phyloP scores from a whole-genome alignment of 2,113 vertebrate genomes.

The Cinclus mexicanus region DNA sequence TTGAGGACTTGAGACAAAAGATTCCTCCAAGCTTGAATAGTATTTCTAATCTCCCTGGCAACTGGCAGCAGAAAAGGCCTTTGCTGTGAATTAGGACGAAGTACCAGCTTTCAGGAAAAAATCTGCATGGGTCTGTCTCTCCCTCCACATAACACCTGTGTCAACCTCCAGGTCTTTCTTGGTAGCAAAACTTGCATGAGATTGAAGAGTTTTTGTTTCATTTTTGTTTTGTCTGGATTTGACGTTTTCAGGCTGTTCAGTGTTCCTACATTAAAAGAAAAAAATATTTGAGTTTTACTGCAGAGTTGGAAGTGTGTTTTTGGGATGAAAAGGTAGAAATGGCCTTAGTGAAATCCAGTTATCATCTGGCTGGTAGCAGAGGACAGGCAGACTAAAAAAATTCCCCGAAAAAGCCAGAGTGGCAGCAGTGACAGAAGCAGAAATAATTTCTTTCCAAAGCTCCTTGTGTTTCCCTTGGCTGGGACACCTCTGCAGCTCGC shows the following conservation, averaged over 20 bases:
- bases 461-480: background rate
- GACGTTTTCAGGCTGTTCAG: background rate
- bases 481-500: background rate
- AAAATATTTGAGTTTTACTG: background rate
- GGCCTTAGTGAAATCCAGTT: background rate
- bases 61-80: constrained; percentile 45
- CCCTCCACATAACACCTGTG: background rate
- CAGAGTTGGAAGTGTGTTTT: background rate
- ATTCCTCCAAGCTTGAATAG: constrained; percentile 56
- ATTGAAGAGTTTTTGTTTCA: background rate
- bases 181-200: background rate
- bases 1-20: constrained; percentile 61
- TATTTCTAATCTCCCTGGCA: constrained; percentile 58
- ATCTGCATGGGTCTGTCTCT: background rate
- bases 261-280: background rate
- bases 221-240: background rate
- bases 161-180: background rate
- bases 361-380: background rate
- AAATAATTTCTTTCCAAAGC: background rate
- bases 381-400: background rate
- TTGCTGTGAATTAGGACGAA: constrained; percentile 26
- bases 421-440: background rate
- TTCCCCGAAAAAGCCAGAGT: background rate
- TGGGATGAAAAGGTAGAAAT: background rate
- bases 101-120: constrained; percentile 21